phyloP scores from a whole-genome alignment of 2,797 vertebrate species.

The Phrynocephalus guinanensis region DNA sequence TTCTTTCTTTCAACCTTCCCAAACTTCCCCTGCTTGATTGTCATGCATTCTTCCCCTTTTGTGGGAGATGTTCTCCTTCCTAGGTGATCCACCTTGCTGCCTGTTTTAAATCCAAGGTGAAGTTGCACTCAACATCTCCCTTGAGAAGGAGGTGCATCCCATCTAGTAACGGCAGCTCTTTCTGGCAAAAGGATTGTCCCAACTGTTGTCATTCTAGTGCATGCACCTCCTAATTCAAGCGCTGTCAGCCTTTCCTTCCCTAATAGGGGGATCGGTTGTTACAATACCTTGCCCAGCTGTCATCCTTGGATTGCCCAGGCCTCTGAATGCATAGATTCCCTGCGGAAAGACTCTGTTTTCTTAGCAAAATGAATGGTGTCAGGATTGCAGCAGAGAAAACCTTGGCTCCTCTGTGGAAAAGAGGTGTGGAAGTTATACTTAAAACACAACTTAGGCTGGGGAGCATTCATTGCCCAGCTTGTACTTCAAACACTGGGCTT shows the following conservation, averaged over 20 bases:
- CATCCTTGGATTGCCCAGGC: not conserved
- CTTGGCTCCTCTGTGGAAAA: not conserved
- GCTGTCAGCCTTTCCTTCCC: not conserved
- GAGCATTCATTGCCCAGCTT: not conserved
- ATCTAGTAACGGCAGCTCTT: not conserved
- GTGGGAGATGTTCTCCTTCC: not conserved
- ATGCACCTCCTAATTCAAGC: not conserved
- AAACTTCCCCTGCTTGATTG: not conserved
- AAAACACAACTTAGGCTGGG: not conserved
- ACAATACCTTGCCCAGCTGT: not conserved
- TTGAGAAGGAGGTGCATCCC: not conserved
- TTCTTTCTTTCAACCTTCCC: not conserved
- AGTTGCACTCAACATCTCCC: not conserved
- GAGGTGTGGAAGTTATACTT: not conserved
- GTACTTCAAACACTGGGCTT: too few relatives aligned
- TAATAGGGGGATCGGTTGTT: conserved; percentile 19
- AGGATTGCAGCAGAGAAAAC: not conserved
- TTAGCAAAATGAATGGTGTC: conserved; percentile 8
- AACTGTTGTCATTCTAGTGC: not conserved
- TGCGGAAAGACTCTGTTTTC: conserved; percentile 18
- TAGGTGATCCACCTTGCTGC: rapidly evolving
- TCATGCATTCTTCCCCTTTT: conserved; percentile 20
- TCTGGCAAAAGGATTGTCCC: not conserved
- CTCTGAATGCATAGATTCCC: conserved; percentile 39
- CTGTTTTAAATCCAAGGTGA: not conserved